Evolutionary conservation across 2,888 invertebrate genomes (phyloP).

Genomic region (Toxonevra muliebris): DNA sequence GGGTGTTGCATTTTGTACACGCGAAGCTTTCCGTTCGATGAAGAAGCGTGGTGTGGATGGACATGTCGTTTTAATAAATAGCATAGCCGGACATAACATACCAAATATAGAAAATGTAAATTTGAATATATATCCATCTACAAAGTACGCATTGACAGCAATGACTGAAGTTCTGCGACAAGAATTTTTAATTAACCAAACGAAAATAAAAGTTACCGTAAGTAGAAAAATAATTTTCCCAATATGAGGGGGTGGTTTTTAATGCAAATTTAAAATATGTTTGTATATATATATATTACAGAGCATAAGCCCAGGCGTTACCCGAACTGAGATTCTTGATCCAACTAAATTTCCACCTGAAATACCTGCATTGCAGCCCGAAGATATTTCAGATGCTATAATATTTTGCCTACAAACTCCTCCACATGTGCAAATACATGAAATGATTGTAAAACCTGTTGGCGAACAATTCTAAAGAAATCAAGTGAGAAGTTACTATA

Average conservation of each 20-base stretch:
- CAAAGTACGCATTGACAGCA: slow-evolving; percentile 60
- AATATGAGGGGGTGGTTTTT: background rate
- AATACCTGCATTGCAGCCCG: slow-evolving; percentile 45
- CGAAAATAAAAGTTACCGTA: slow-evolving; percentile 55
- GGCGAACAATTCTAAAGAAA: too few relatives aligned
- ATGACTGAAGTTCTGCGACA: slow-evolving; percentile 59
- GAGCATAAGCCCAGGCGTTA: slow-evolving; percentile 58
- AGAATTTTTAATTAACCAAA: slow-evolving; percentile 52
- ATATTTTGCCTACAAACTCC: slow-evolving; percentile 53
- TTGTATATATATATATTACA: slow-evolving; percentile 28
- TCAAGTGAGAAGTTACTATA: too few relatives aligned
- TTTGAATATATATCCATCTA: slow-evolving; percentile 57
- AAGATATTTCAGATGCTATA: slow-evolving; percentile 55
- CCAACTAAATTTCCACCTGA: slow-evolving; percentile 31
- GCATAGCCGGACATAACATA: slow-evolving; percentile 51
- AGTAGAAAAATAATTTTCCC: too few relatives aligned
- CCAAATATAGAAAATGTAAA: slow-evolving; percentile 48
- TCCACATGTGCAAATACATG: slow-evolving; percentile 54
- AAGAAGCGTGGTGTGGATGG: slow-evolving; percentile 63
- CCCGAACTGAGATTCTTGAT: slow-evolving; percentile 51
- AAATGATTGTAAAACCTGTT: slow-evolving; percentile 51
- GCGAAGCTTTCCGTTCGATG: slow-evolving; percentile 66
- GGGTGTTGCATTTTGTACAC: slow-evolving; percentile 65
- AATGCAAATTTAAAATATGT: too few relatives aligned
- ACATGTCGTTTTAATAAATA: slow-evolving; percentile 66